phyloP scores from a whole-genome alignment of 2,113 vertebrate species.

The Sturnira hondurensis region DNA sequence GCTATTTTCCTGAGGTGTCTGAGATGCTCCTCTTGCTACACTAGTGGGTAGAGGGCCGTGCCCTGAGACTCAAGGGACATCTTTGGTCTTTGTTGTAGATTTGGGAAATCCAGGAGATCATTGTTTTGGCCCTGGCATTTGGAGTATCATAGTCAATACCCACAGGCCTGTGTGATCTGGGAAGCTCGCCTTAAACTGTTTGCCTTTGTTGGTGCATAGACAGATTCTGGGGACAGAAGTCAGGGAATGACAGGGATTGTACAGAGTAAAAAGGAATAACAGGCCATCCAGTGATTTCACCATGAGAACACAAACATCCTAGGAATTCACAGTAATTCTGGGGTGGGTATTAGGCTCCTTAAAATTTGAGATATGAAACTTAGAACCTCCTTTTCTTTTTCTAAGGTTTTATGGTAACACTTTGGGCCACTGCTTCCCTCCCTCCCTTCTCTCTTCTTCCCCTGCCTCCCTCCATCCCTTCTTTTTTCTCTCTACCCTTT shows the following conservation, averaged over 20 bases:
- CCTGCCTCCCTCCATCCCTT: background rate
- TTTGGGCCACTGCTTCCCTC: background rate
- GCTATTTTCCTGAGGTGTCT: background rate
- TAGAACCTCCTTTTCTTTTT: background rate
- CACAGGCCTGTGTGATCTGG: background rate
- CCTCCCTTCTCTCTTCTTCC: background rate
- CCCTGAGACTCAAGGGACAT: background rate
- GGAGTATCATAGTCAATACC: background rate
- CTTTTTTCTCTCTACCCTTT: background rate
- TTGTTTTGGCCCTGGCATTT: background rate
- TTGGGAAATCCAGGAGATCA: background rate
- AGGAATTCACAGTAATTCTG: background rate
- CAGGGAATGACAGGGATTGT: background rate
- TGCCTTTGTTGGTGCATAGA: background rate
- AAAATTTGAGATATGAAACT: background rate
- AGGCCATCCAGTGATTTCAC: background rate
- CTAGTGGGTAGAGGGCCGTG: background rate
- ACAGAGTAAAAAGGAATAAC: background rate
- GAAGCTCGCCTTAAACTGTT: background rate
- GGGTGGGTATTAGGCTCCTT: background rate
- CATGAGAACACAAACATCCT: background rate
- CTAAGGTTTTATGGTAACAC: background rate
- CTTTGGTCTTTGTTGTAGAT: background rate
- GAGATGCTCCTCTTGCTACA: background rate
- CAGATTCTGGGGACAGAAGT: background rate